These are phyloP conservation scores for Serilophus lunatus DNA, from an alignment of 2,113 vertebrate genomes.

Conservation along the genomic window DNA sequence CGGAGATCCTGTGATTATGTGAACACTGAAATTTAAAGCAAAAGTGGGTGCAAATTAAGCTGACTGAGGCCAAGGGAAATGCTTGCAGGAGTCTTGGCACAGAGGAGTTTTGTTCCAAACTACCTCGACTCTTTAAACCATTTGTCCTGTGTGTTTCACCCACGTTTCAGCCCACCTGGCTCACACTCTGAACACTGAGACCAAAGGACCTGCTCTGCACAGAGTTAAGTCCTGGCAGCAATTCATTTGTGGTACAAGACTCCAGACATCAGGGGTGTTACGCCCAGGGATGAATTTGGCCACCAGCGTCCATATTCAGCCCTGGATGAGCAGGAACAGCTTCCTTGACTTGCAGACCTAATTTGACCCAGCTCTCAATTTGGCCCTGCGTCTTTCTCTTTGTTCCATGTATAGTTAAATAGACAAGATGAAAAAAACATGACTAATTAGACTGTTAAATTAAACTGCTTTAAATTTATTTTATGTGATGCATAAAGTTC, in stretches of 20 bases:
- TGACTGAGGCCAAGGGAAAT: neutral
- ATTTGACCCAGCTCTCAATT: constrained; percentile 17
- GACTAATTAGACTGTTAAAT: constrained; percentile 78
- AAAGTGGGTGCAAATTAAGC: neutral
- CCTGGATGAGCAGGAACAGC: neutral
- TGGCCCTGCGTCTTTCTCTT: constrained; percentile 57
- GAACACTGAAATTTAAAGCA: neutral
- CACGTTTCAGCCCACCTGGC: fast-evolving
- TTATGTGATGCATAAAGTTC: constrained; percentile 75
- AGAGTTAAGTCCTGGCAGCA: neutral
- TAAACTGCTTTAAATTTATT: constrained; percentile 76
- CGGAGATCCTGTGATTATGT: neutral
- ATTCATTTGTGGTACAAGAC: neutral
- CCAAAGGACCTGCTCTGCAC: neutral
- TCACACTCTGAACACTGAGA: neutral
- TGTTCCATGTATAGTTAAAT: constrained; percentile 47
- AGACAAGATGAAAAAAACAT: constrained; percentile 72
- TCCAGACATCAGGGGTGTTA: neutral
- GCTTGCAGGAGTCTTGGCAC: neutral
- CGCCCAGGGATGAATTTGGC: neutral
- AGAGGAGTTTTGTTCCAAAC: neutral
- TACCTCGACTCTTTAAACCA: neutral
- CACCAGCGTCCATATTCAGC: neutral
- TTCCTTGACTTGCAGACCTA: neutral
- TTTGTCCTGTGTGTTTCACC: neutral